A percentile compares a stretch with the other conserved stretches of the same genome.
Evolutionary conservation across 2,797 vertebrate species (phyloP).

Genomic region (Setipinna tenuifilis): DNA sequence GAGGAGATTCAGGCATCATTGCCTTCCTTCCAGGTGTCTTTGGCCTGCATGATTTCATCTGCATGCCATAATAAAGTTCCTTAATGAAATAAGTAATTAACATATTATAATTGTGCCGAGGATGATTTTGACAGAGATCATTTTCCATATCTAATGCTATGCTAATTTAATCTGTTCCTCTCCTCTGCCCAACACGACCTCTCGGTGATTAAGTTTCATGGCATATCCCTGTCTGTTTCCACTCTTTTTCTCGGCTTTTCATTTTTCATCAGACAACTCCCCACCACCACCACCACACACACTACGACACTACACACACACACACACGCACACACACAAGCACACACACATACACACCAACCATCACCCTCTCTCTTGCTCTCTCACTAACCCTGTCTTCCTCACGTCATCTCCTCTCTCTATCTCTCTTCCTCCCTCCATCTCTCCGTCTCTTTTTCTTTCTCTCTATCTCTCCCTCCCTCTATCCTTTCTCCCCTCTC

Average conservation of each 20-base stretch:
- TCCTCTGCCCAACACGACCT: slow-evolving; percentile 96
- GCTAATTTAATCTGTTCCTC: slow-evolving; percentile 99
- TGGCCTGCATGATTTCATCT: slow-evolving; percentile 93
- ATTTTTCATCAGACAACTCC: slow-evolving; percentile 54
- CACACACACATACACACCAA: not conserved
- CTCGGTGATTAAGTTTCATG: slow-evolving; percentile 98
- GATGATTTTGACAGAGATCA: slow-evolving; percentile 99
- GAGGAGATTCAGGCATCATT: slow-evolving; percentile 80
- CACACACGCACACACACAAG: not conserved
- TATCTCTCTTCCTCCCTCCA: slow-evolving; percentile 38
- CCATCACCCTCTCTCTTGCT: not conserved
- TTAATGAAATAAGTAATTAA: slow-evolving; percentile 99
- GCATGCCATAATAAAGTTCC: slow-evolving; percentile 98
- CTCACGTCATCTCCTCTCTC: not conserved
- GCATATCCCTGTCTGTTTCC: slow-evolving; percentile 78
- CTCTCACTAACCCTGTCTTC: not conserved
- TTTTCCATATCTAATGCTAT: slow-evolving; percentile 99
- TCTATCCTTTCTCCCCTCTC: slow-evolving; percentile 46
- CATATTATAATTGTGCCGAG: slow-evolving; percentile 99
- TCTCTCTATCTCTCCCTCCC: slow-evolving; percentile 30
- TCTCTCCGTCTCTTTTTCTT: slow-evolving; percentile 10
- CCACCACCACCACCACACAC: not conserved
- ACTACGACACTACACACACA: not conserved
- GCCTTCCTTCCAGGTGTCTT: slow-evolving; percentile 93
- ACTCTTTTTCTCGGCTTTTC: slow-evolving; percentile 18